Evolutionary conservation across 2,797 vertebrate species (phyloP).

Genomic region (Platyrinchus mystaceus): DNA sequence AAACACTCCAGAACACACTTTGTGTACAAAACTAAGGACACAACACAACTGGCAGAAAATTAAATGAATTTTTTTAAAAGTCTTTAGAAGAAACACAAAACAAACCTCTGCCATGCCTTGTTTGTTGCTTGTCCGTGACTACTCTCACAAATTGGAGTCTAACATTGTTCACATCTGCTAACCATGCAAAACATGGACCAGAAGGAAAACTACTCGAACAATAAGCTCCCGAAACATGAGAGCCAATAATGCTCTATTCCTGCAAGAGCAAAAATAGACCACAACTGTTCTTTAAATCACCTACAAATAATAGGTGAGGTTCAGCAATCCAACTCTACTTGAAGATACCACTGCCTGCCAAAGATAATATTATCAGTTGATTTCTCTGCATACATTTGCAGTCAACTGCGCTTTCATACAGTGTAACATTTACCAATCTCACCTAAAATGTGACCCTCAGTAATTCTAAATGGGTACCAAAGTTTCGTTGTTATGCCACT

Average conservation of each 20-base stretch:
- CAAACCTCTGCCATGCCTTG: not conserved
- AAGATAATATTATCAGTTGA: not conserved
- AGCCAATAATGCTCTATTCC: not conserved
- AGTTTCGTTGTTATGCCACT: not conserved
- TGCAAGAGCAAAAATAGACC: not conserved
- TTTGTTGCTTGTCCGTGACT: not conserved
- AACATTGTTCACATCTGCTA: not conserved
- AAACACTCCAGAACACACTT: not conserved
- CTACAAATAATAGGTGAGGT: not conserved
- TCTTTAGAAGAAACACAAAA: not conserved
- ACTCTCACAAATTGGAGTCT: not conserved
- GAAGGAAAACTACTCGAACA: not conserved
- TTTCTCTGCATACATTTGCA: not conserved
- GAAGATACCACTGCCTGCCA: not conserved
- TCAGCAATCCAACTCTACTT: not conserved
- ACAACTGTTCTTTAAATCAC: not conserved
- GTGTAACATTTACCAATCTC: not conserved
- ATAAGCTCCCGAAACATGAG: not conserved
- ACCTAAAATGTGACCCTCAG: not conserved
- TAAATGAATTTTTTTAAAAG: not conserved
- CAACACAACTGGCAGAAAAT: not conserved
- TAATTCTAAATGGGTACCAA: not conserved
- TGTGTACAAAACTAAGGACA: not conserved
- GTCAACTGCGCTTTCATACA: not conserved
- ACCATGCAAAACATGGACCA: not conserved